These are phyloP conservation scores for Ctenoplectra terminalis DNA, from an alignment of 1,140 invertebrate genomes.

Conservation along the genomic window DNA sequence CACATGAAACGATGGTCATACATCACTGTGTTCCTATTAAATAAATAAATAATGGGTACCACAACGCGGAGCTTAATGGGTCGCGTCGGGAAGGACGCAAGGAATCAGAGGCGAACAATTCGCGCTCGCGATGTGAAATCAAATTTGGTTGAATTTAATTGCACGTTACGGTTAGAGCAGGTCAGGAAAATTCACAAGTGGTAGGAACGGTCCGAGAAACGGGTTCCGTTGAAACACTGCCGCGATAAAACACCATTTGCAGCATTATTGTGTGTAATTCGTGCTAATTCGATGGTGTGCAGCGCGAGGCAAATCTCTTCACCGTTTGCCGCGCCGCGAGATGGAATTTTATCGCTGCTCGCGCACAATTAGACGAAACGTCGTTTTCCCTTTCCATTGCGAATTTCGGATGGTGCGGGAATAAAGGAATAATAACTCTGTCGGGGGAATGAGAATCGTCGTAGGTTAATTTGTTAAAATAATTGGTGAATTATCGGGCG, in stretches of 20 bases:
- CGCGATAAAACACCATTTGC: slow-evolving; percentile 35
- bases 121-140: slow-evolving; percentile 11
- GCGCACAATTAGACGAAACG: slow-evolving; percentile 14
- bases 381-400: background rate
- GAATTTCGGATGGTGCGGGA: background rate
- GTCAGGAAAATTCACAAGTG: background rate
- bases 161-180: background rate
- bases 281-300: slow-evolving; percentile 2
- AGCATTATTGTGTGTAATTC: slow-evolving; percentile 35
- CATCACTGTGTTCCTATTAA: background rate
- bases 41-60: slow-evolving; percentile 7
- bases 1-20: background rate
- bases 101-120: background rate
- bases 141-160: slow-evolving; percentile 33
- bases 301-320: background rate
- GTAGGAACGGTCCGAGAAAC: slow-evolving; percentile 2
- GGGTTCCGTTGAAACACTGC: background rate
- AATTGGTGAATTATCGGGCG: background rate
- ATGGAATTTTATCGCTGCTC: slow-evolving; percentile 1
- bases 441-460: too few species aligned
- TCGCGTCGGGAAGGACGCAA: background rate
- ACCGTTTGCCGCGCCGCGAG: too few species aligned
- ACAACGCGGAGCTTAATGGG: background rate
- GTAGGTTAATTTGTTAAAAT: background rate
- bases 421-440: background rate